Base-by-base conservation (phyloP, 2,888 invertebrate species). In the Azorinus chamasolen region DNA sequence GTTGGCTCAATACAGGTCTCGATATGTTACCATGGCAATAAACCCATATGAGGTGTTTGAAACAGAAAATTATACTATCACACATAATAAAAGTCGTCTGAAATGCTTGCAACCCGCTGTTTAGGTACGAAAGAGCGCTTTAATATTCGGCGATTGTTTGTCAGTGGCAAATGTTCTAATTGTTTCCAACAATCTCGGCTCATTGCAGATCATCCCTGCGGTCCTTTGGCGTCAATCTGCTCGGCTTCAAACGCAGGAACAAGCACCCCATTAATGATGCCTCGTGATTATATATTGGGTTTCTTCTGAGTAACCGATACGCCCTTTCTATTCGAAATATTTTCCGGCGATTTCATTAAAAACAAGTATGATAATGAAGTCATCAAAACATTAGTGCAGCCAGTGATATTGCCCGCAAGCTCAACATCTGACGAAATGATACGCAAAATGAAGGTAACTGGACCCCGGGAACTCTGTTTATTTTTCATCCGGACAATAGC, bases 311-410 rank as follows among this genome's bases (percentile, higher is more conserved):
- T 65, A 54, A 18, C 18, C 46, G 72, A 69, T 64, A 51, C 69
- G 45, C 59, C 73, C 61, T 53, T 69, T 69, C 73, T 63, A 37
- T 58, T 20, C 25, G 46, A 66, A 62, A 74, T 59, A 53, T 65
- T 79, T 69, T 50, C 63, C 32, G 61, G 69, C 64, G 69, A 65
- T 69, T 78, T 69, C 69, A 69, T 78, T 78, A 69, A 78, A 78
- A 64, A 55, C 58, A 64, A 48, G 64, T 48, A 53, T 66, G 58
- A 37, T 71, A 79, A 79, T 79, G 71, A 68, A 74, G 79, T 66
- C 74, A 70, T 74, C 79, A 70, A 70, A 73, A 79, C 73, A 70
- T 61, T 57, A 53, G 73, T 46, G 41, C 43, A 20, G 53, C 37
- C 51, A 63, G 64, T 70, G 70, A 74, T 73, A 45, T 54, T 70